Conservation (phyloP, 2,888 invertebrate genomes). For the Nemurella pictetii region DNA sequence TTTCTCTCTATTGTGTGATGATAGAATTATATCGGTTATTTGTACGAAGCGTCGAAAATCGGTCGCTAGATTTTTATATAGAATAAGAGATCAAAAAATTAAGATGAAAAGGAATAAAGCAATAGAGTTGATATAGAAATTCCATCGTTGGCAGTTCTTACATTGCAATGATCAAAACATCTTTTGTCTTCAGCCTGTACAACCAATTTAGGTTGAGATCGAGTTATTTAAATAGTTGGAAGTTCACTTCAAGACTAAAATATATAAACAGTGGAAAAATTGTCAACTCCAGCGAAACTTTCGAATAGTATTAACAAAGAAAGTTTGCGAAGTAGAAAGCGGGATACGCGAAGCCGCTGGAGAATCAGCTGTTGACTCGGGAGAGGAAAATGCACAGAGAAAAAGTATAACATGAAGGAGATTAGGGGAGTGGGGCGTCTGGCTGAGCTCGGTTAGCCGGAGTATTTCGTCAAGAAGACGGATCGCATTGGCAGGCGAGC, state of each 20-base stretch:
- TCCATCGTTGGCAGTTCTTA: not conserved
- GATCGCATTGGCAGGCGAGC: not conserved
- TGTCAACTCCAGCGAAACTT: not conserved
- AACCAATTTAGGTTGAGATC: not conserved
- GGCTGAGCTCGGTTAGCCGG: not conserved
- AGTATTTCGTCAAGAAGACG: slow-evolving; percentile 11
- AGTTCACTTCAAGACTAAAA: not conserved
- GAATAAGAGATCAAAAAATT: not conserved
- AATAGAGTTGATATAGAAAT: not conserved
- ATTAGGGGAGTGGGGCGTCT: not conserved
- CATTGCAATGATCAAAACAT: not conserved
- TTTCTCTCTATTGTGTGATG: not conserved
- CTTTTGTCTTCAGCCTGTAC: not conserved
- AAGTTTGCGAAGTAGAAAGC: not conserved
- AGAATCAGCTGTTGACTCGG: not conserved
- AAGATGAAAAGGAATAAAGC: not conserved
- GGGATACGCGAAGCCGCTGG: not conserved
- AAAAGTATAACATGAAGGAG: too few relatives aligned
- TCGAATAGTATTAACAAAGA: not conserved
- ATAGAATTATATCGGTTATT: not conserved
- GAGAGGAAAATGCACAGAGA: too few relatives aligned
- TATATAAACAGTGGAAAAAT: not conserved
- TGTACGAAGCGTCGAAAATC: not conserved
- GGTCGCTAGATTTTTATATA: not conserved
- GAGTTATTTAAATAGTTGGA: not conserved